Evolutionary conservation across 2,797 vertebrate genomes (phyloP).

Genomic region (Thamnophis elegans): DNA sequence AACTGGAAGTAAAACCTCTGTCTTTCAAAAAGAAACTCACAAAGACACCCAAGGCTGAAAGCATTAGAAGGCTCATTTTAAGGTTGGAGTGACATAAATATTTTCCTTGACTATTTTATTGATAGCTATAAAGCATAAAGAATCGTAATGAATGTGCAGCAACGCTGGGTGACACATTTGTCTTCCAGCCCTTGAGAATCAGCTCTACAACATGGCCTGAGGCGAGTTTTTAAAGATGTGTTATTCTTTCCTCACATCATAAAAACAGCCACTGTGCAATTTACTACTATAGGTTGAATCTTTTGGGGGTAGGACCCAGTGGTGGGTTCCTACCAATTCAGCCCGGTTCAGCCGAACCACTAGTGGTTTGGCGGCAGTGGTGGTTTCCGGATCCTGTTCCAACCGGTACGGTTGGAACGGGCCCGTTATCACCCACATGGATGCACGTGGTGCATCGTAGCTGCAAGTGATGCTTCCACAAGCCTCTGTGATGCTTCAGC

Average conservation of each 20-base stretch:
- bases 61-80: conserved; percentile 27
- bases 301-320: not conserved
- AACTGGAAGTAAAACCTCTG: not conserved
- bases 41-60: conserved; percentile 19
- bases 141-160: conserved; percentile 3
- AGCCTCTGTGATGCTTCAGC: too few relatives aligned
- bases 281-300: not conserved
- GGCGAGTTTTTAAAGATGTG: conserved; percentile 12
- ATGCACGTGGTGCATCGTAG: too few relatives aligned
- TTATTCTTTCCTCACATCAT: not conserved
- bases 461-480: too few relatives aligned
- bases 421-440: too few relatives aligned
- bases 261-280: not conserved
- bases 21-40: not conserved
- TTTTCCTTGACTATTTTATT: conserved; percentile 35
- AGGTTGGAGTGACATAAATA: conserved; percentile 15
- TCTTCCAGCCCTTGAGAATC: conserved; percentile 28
- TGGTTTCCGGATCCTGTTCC: too few relatives aligned
- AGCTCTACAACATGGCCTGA: conserved; percentile 30
- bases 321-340: too few relatives aligned
- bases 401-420: too few relatives aligned
- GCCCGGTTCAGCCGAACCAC: too few relatives aligned
- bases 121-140: conserved; percentile 34
- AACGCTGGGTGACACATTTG: not conserved
- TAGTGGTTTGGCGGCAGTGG: too few relatives aligned